Conservation (phyloP, 2,797 vertebrate genomes). For the Scolopax rusticola region DNA sequence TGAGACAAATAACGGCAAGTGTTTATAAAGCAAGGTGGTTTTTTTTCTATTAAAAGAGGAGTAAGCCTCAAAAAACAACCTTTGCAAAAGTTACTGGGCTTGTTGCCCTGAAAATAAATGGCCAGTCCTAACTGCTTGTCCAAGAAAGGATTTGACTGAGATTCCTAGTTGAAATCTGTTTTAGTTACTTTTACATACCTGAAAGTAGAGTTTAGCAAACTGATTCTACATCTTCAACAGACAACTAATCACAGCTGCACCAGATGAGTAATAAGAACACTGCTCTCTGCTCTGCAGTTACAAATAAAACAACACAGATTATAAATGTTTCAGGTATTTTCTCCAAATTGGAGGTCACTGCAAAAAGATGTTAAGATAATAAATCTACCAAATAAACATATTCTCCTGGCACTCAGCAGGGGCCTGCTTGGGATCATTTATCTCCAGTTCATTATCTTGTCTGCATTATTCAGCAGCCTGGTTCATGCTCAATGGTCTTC, state of each 20-base stretch:
- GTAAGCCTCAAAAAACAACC: background rate
- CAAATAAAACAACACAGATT: conserved; percentile 58
- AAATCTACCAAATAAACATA: conserved; percentile 84
- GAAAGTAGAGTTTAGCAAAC: background rate
- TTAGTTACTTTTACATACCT: background rate
- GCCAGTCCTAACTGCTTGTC: background rate
- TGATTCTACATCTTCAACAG: background rate
- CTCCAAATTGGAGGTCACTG: conserved; percentile 86
- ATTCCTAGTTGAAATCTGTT: background rate
- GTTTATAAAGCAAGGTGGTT: background rate
- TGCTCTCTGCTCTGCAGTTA: background rate
- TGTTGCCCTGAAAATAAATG: background rate
- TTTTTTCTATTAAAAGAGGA: background rate
- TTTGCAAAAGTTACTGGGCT: background rate
- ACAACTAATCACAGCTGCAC: background rate
- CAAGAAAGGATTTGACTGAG: background rate
- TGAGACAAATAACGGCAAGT: background rate
- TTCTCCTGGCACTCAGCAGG: conserved; percentile 77
- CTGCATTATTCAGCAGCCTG: conserved; percentile 82
- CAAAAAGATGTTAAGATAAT: conserved; percentile 83
- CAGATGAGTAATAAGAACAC: background rate
- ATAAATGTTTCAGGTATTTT: conserved; percentile 82
- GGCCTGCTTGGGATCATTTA: conserved; percentile 79
- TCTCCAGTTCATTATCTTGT: conserved; percentile 86
- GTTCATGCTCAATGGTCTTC: conserved; percentile 84